Evolutionary conservation across 2,797 vertebrate species (phyloP).

Genomic region (Pterois miles): DNA sequence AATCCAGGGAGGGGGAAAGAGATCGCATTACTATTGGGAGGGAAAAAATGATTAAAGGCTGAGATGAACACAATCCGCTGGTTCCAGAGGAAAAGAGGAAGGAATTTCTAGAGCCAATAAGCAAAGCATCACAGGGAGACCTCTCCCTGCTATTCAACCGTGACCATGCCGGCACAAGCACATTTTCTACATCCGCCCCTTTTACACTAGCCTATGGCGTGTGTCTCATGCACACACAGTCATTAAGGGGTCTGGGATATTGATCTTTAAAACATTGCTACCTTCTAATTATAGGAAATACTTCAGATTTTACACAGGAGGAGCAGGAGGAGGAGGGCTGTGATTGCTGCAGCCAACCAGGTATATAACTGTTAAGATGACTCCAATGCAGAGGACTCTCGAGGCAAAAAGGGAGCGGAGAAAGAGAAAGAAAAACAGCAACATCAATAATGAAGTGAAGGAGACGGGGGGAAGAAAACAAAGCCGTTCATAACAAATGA

Average conservation of each 20-base stretch:
- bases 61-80: slow-evolving; percentile 78
- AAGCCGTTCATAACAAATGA: slow-evolving; percentile 78
- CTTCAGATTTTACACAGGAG: background rate
- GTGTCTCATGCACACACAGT: slow-evolving; percentile 26
- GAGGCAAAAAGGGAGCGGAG: slow-evolving; percentile 35
- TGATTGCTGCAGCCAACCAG: slow-evolving; percentile 45
- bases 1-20: slow-evolving; percentile 66
- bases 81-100: slow-evolving; percentile 68
- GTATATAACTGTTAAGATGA: slow-evolving; percentile 29
- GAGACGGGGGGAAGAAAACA: slow-evolving; percentile 73
- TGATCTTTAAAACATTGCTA: slow-evolving; percentile 32
- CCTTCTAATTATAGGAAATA: slow-evolving; percentile 24
- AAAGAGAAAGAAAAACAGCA: slow-evolving; percentile 58
- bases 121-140: slow-evolving; percentile 59
- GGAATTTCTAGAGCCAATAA: slow-evolving; percentile 76
- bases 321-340: background rate
- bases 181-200: slow-evolving; percentile 52
- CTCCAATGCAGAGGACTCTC: slow-evolving; percentile 37
- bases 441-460: slow-evolving; percentile 79
- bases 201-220: slow-evolving; percentile 18
- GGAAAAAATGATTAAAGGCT: slow-evolving; percentile 74
- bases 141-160: slow-evolving; percentile 57
- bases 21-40: slow-evolving; percentile 73
- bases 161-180: slow-evolving; percentile 56
- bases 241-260: slow-evolving; percentile 41